A percentile compares a stretch with the other conserved stretches of the same genome.
phyloP scores from a whole-genome alignment of 2,888 invertebrate species.

The Erynnis tages region DNA sequence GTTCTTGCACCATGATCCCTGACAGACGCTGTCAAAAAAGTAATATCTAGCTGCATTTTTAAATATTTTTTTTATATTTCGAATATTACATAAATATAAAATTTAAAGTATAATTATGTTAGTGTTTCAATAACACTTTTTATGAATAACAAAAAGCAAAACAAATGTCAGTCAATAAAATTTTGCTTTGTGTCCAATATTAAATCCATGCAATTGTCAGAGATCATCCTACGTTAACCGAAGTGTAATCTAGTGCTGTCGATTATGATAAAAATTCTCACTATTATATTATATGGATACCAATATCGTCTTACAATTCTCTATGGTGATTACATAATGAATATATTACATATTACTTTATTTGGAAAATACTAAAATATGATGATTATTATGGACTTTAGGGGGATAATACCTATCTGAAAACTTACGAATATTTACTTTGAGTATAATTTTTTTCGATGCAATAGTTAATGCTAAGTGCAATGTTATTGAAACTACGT shows the following conservation, averaged over 20 bases:
- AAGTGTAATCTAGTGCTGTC: neutral
- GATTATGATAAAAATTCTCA: conserved; percentile 18
- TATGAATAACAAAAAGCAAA: too few relatives aligned
- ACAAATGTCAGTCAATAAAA: too few relatives aligned
- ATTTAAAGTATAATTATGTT: too few relatives aligned
- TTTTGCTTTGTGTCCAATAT: too few relatives aligned
- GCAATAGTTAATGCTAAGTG: conserved; percentile 21
- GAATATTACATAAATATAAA: too few relatives aligned
- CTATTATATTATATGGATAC: conserved; percentile 18
- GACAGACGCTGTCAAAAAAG: too few relatives aligned
- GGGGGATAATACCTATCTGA: conserved; percentile 2
- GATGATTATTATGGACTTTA: conserved; percentile 21
- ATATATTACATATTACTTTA: conserved; percentile 22
- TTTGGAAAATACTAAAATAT: conserved; percentile 24
- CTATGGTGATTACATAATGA: conserved; percentile 18
- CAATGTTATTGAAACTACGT: conserved; percentile 13
- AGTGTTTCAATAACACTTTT: too few relatives aligned
- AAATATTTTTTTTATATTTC: too few relatives aligned
- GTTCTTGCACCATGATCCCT: too few relatives aligned
- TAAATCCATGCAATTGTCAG: too few relatives aligned
- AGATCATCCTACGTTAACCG: too few relatives aligned
- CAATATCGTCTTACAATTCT: conserved; percentile 16
- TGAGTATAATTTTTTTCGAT: conserved; percentile 23
- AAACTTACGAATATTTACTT: conserved; percentile 26
- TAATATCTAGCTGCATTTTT: too few relatives aligned